Conservation (phyloP, 2,888 invertebrate species). For the Prosopocoilus inquinatus region DNA sequence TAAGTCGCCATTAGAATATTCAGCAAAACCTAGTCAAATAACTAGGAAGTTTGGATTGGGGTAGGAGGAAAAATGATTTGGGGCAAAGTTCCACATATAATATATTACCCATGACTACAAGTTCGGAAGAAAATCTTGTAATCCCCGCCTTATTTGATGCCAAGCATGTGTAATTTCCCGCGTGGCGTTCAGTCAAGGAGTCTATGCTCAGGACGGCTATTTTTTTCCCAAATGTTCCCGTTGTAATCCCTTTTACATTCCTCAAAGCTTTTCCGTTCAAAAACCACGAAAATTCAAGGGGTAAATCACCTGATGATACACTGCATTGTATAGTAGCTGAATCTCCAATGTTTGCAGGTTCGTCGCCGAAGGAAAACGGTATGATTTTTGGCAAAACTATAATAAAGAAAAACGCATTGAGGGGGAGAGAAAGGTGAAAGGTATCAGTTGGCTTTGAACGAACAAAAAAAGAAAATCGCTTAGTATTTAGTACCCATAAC, state of each 20-base stretch:
- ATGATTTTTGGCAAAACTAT: slow-evolving; percentile 75
- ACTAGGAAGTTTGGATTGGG: no score
- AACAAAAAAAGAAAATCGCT: neutral
- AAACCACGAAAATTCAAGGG: slow-evolving; percentile 73
- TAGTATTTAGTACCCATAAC: slow-evolving; percentile 55
- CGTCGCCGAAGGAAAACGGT: slow-evolving; percentile 72
- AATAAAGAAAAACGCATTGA: slow-evolving; percentile 30
- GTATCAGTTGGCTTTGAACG: no score
- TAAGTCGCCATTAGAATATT: no score
- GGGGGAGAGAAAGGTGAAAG: slow-evolving; percentile 1
- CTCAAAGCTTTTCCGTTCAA: slow-evolving; percentile 61
- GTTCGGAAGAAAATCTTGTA: slow-evolving; percentile 52
- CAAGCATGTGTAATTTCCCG: slow-evolving; percentile 58
- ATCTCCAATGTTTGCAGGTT: slow-evolving; percentile 56
- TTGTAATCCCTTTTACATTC: slow-evolving; percentile 49
- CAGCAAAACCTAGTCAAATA: no score
- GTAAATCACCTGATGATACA: slow-evolving; percentile 72
- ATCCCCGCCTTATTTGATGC: slow-evolving; percentile 56
- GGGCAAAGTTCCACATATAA: neutral
- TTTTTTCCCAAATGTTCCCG: slow-evolving; percentile 63
- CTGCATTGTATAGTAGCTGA: slow-evolving; percentile 56
- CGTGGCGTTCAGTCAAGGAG: slow-evolving; percentile 53
- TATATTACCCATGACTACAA: slow-evolving; percentile 57
- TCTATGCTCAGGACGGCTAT: slow-evolving; percentile 64
- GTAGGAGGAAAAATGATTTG: no score